Percentiles rank a stretch among this genome's conserved stretches.
Conservation (phyloP, 30 jellyfish, hydroid and myxozoan species). For the Hydractinia echinata region DNA sequence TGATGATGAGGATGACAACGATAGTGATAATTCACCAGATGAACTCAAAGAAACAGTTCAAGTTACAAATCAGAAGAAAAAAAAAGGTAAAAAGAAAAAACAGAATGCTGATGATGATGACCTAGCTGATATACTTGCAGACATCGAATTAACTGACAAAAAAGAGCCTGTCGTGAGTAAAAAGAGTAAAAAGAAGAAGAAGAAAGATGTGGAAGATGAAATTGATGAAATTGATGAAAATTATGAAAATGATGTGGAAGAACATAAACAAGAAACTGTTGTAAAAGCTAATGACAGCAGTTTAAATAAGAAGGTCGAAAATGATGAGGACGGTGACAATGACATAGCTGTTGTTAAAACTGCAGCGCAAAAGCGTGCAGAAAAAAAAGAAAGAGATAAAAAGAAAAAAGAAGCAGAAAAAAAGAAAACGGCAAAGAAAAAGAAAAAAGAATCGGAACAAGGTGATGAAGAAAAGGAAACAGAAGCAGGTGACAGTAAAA, state of each 20-base stretch:
- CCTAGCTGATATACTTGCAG: slow-evolving; percentile 67
- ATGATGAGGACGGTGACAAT: slow-evolving; percentile 40
- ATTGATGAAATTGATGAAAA: slow-evolving; percentile 22
- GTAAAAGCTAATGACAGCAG: slow-evolving; percentile 26
- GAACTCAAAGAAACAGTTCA: slow-evolving; percentile 24
- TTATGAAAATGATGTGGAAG: background rate
- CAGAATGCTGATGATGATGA: slow-evolving; percentile 57
- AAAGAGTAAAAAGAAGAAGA: slow-evolving; percentile 53
- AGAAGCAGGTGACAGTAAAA: background rate
- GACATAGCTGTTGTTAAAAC: slow-evolving; percentile 48
- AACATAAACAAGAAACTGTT: slow-evolving; percentile 10
- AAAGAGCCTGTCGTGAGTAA: slow-evolving; percentile 33
- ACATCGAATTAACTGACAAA: slow-evolving; percentile 45
- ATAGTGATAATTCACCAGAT: slow-evolving; percentile 36
- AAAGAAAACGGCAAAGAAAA: slow-evolving; percentile 39
- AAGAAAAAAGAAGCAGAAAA: slow-evolving; percentile 51
- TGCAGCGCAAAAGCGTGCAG: slow-evolving; percentile 92
- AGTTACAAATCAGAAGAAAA: slow-evolving; percentile 19
- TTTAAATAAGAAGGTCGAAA: slow-evolving; percentile 20
- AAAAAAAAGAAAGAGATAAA: slow-evolving; percentile 84
- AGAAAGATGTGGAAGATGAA: slow-evolving; percentile 26
- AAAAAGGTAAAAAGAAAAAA: slow-evolving; percentile 32
- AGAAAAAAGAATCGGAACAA: slow-evolving; percentile 25
- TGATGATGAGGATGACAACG: slow-evolving; percentile 49
- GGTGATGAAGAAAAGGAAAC: slow-evolving; percentile 4